Evolutionary conservation across 1,140 invertebrate genomes (phyloP).

Genomic region (Cheumatopsyche charites): DNA sequence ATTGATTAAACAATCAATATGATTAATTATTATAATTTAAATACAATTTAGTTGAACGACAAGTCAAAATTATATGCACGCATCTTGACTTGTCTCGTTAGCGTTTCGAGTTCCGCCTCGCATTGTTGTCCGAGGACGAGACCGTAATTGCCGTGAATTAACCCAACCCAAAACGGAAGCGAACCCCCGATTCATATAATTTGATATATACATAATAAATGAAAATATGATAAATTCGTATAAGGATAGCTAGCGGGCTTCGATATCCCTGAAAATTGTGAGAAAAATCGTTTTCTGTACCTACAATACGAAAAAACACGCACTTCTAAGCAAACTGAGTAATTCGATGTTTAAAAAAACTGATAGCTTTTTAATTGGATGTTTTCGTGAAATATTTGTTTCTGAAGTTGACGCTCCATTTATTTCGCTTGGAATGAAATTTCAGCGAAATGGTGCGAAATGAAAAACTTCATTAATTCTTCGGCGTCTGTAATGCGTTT

Average conservation of each 20-base stretch:
- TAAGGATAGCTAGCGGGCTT: neutral
- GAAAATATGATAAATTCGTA: conserved; percentile 3
- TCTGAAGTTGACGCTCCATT: too few relatives aligned
- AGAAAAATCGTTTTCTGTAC: conserved; percentile 1
- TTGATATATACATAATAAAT: conserved; percentile 27
- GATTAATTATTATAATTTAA: too few relatives aligned
- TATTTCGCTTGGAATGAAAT: too few relatives aligned
- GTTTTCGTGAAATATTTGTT: too few relatives aligned
- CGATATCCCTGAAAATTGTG: neutral
- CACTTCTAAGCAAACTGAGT: conserved; percentile 10
- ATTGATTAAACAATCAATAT: too few relatives aligned
- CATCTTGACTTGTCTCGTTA: conserved; percentile 4
- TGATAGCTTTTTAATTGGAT: too few relatives aligned
- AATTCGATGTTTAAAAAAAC: too few relatives aligned
- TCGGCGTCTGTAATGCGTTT: too few relatives aligned
- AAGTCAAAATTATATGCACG: neutral
- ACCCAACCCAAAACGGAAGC: conserved; percentile 29
- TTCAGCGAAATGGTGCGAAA: too few relatives aligned
- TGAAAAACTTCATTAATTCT: too few relatives aligned
- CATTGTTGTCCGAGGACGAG: neutral
- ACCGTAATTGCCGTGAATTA: conserved; percentile 39
- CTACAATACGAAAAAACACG: neutral
- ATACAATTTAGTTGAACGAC: too few relatives aligned
- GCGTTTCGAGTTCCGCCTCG: neutral
- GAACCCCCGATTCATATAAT: conserved; percentile 38